phyloP scores from a whole-genome alignment of 2,888 invertebrate species.

The Eupelmus urozonus region DNA sequence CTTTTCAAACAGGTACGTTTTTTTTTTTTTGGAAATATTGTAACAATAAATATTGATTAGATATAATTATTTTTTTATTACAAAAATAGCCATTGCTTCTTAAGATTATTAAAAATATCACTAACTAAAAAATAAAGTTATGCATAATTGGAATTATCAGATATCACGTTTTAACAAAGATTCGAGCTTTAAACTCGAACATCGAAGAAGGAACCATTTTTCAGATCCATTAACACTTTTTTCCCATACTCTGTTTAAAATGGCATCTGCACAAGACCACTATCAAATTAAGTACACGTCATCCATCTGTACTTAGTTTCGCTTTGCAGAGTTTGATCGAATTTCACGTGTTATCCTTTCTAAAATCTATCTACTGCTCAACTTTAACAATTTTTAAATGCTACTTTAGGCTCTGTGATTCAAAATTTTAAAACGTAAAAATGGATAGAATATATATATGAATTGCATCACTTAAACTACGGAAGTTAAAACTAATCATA shows the following conservation, averaged over 20 bases:
- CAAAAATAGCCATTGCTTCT: conserved; percentile 58
- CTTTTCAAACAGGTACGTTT: conserved; percentile 48
- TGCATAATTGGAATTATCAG: conserved; percentile 54
- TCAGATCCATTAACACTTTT: conserved; percentile 37
- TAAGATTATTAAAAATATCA: conserved; percentile 52
- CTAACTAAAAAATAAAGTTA: conserved; percentile 55
- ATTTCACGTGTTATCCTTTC: conserved; percentile 31
- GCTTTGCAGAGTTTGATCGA: conserved; percentile 17
- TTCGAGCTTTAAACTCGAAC: conserved; percentile 40
- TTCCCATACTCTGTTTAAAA: neutral
- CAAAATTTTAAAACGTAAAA: conserved; percentile 51
- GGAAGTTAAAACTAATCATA: conserved; percentile 28
- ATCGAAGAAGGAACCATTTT: conserved; percentile 29
- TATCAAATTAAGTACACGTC: conserved; percentile 53
- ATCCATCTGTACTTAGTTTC: conserved; percentile 46
- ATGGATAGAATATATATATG: conserved; percentile 34
- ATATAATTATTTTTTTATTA: conserved; percentile 57
- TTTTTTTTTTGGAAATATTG: conserved; percentile 37
- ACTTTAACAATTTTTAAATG: conserved; percentile 30
- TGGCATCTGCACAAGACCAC: conserved; percentile 11
- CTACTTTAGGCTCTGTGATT: conserved; percentile 20
- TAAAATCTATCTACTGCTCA: neutral
- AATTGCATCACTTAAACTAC: conserved; percentile 34
- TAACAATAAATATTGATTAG: conserved; percentile 57
- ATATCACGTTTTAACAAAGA: conserved; percentile 57